phyloP scores from a whole-genome alignment of 2,797 vertebrate genomes.

The Masticophis lateralis region DNA sequence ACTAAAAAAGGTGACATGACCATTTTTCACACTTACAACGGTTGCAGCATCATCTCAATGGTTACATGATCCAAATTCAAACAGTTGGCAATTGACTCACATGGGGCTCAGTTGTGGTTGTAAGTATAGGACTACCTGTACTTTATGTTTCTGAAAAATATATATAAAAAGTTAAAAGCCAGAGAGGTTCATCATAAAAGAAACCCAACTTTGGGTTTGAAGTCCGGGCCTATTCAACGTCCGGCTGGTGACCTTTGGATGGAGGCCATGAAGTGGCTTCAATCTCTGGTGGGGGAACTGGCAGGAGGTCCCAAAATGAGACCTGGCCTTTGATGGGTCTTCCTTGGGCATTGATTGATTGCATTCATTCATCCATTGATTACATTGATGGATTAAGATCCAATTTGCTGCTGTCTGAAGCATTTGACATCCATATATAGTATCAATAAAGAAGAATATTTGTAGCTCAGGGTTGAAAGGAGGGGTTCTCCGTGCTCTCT shows the following conservation, averaged over 20 bases:
- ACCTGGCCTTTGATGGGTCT: not conserved
- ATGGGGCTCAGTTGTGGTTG: not conserved
- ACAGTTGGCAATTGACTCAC: not conserved
- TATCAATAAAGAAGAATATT: not conserved
- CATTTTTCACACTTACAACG: not conserved
- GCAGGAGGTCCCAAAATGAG: not conserved
- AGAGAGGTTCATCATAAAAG: not conserved
- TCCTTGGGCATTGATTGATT: not conserved
- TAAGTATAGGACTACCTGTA: not conserved
- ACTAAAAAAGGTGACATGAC: not conserved
- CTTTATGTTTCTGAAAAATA: not conserved
- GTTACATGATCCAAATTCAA: not conserved
- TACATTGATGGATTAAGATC: not conserved
- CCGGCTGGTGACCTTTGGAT: not conserved
- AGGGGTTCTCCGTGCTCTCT: not conserved
- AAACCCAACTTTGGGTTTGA: not conserved
- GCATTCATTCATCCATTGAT: not conserved
- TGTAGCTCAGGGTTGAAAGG: not conserved
- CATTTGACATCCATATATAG: not conserved
- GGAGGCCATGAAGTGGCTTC: not conserved
- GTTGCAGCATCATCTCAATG: not conserved
- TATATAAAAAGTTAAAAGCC: not conserved
- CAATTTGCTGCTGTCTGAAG: not conserved
- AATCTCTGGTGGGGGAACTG: not conserved
- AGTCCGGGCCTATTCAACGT: not conserved